Conservation (phyloP, 2,888 invertebrate genomes). For the Nemapogon koenigi region DNA sequence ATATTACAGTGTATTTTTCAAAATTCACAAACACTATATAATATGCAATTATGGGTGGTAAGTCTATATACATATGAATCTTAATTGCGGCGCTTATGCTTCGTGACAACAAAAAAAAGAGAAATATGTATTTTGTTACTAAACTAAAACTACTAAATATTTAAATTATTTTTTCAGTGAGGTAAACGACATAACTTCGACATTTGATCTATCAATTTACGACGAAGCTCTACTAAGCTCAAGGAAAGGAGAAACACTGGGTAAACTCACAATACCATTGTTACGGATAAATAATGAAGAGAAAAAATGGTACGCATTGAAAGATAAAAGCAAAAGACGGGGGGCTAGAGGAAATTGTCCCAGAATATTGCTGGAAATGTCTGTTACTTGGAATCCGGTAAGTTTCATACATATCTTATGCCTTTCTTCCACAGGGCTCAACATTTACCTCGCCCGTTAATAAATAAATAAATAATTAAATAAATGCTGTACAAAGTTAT, state of each 20-base stretch:
- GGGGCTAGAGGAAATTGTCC: constrained; percentile 44
- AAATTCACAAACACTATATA: no score
- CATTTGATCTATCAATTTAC: constrained; percentile 41
- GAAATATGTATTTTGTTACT: not conserved
- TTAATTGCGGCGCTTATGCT: no score
- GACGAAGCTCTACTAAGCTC: constrained; percentile 42
- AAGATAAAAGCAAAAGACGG: constrained; percentile 36
- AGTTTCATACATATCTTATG: constrained; percentile 17
- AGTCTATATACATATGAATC: no score
- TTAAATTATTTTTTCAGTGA: constrained; percentile 26
- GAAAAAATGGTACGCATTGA: constrained; percentile 49
- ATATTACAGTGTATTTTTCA: no score
- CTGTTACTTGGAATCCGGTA: constrained; percentile 53
- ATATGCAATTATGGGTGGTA: no score
- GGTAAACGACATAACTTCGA: constrained; percentile 47
- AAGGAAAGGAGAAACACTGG: constrained; percentile 38
- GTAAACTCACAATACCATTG: constrained; percentile 45
- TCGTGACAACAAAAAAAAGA: not conserved
- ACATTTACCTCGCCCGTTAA: no score
- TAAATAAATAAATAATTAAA: no score
- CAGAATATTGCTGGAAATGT: constrained; percentile 47
- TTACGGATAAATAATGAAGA: constrained; percentile 45
- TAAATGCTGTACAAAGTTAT: no score
- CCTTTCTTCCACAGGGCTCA: no score
- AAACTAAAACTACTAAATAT: not conserved